phyloP scores from a whole-genome alignment of 1,140 invertebrate genomes.

The Cydia splendana region DNA sequence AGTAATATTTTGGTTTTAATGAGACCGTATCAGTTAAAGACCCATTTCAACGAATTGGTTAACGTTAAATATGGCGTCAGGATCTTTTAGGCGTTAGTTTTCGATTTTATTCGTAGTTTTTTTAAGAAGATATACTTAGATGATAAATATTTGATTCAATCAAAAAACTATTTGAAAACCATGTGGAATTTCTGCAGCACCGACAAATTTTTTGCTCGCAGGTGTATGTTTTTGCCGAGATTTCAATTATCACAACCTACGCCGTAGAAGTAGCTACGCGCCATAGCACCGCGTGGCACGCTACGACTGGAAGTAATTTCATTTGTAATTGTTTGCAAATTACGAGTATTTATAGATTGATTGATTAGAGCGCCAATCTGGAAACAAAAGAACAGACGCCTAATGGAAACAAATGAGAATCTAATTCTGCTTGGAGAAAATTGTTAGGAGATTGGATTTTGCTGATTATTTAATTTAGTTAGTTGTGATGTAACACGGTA shows the following conservation, averaged over 20 bases:
- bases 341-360: neutral
- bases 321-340: neutral
- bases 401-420: neutral
- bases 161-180: too few species aligned
- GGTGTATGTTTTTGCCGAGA: neutral
- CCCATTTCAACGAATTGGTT: too few species aligned
- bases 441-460: neutral
- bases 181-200: too few species aligned
- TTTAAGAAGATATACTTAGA: too few species aligned
- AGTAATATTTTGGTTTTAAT: too few species aligned
- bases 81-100: too few species aligned
- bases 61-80: too few species aligned
- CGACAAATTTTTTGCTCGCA: too few species aligned
- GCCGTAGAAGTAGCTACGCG: conserved; percentile 1
- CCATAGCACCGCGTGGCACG: conserved; percentile 15
- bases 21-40: too few species aligned
- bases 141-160: too few species aligned
- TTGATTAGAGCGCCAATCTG: neutral
- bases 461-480: neutral
- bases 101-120: too few species aligned
- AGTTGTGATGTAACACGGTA: too few species aligned
- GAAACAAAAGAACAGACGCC: neutral
- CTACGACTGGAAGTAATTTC: conserved; percentile 15
- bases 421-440: neutral
- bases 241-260: neutral